phyloP scores from a whole-genome alignment of 2,113 vertebrate species.

The Tapirus terrestris region DNA sequence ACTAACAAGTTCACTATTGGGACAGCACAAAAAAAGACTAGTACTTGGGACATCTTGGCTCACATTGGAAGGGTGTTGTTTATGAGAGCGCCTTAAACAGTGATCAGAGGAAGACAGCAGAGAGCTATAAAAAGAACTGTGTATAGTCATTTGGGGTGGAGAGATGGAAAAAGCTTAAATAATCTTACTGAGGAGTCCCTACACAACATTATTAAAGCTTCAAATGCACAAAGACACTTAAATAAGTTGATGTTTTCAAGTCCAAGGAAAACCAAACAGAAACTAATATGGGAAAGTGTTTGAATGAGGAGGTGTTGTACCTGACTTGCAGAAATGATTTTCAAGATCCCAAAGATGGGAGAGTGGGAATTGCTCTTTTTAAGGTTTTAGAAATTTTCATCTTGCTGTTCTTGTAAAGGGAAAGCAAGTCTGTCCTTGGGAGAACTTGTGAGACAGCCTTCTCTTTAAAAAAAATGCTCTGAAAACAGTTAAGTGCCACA shows the following conservation, averaged over 20 bases:
- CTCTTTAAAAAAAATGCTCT: conserved; percentile 58
- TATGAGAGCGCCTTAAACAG: conserved; percentile 53
- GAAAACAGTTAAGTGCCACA: conserved; percentile 75
- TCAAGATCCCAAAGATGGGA: conserved; percentile 48
- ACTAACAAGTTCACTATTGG: conserved; percentile 83
- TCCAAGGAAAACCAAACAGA: conserved; percentile 61
- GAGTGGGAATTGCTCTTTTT: conserved; percentile 52
- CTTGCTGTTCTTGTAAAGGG: conserved; percentile 65
- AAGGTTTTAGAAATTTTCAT: conserved; percentile 68
- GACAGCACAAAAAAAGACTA: conserved; percentile 83
- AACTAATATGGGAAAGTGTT: neutral
- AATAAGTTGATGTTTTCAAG: conserved; percentile 64
- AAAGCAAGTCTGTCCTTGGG: conserved; percentile 81
- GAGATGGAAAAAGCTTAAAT: conserved; percentile 24
- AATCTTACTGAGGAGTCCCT: neutral
- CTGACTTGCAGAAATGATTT: conserved; percentile 49
- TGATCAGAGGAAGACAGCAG: conserved; percentile 62
- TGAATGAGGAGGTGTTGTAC: neutral
- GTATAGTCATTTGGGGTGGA: conserved; percentile 23
- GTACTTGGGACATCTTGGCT: conserved; percentile 77
- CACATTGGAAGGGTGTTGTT: conserved; percentile 55
- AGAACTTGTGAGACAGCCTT: conserved; percentile 72
- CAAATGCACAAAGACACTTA: conserved; percentile 49
- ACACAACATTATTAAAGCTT: conserved; percentile 34
- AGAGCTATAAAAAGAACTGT: conserved; percentile 65